Conservation (phyloP, 2,888 invertebrate species). For the Mesoligia furuncula region DNA sequence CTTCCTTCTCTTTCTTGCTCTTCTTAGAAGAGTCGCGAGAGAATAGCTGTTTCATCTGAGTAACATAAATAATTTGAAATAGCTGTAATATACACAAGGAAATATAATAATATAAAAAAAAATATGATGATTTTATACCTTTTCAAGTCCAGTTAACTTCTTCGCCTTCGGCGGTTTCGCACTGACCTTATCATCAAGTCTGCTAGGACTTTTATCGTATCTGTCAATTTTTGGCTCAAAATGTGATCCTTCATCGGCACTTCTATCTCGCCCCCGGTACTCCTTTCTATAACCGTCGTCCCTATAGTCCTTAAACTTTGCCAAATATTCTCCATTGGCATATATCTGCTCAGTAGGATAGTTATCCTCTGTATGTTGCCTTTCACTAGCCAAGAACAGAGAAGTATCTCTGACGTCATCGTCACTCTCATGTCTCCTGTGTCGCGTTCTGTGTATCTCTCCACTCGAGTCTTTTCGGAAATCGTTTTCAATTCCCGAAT, state of each 20-base stretch:
- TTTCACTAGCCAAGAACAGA: slow-evolving; percentile 93
- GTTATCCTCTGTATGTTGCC: slow-evolving; percentile 93
- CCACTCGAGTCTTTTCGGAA: slow-evolving; percentile 93
- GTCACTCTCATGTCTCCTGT: slow-evolving; percentile 90
- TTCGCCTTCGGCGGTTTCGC: slow-evolving; percentile 91
- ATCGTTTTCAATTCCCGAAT: slow-evolving; percentile 96
- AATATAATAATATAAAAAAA: background rate
- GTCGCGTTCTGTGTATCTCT: slow-evolving; percentile 83
- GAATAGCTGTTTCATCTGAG: slow-evolving; percentile 93
- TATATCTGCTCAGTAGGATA: slow-evolving; percentile 87
- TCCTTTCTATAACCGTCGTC: slow-evolving; percentile 83
- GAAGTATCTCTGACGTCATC: slow-evolving; percentile 93
- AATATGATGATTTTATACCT: slow-evolving; percentile 81
- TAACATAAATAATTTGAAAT: background rate
- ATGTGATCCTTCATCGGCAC: slow-evolving; percentile 92
- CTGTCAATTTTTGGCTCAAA: slow-evolving; percentile 92
- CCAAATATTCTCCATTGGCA: slow-evolving; percentile 84
- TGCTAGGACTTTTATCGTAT: slow-evolving; percentile 87
- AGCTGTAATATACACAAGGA: background rate
- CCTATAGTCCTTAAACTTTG: slow-evolving; percentile 79
- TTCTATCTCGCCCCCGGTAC: slow-evolving; percentile 85
- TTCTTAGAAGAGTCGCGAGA: slow-evolving; percentile 93
- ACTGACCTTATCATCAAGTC: slow-evolving; percentile 88
- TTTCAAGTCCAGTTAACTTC: slow-evolving; percentile 93
- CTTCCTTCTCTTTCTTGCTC: slow-evolving; percentile 92